phyloP scores from a whole-genome alignment of 2,113 vertebrate species.

The Vireo altiloquus region DNA sequence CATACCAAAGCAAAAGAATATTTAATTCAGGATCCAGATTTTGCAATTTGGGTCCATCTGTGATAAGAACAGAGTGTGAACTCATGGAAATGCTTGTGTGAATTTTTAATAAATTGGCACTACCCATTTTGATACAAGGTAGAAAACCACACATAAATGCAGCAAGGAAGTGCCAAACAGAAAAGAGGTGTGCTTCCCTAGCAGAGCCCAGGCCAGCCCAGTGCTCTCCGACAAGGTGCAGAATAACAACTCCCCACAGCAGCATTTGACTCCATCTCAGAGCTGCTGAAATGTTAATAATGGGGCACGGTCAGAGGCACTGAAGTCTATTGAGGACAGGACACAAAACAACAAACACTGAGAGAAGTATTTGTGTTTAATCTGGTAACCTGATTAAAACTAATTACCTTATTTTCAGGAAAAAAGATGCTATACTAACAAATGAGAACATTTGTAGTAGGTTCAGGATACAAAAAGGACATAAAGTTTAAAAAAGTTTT shows the following conservation, averaged over 20 bases:
- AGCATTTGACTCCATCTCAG: background rate
- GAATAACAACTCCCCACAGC: background rate
- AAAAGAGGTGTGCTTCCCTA: background rate
- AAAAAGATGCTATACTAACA: background rate
- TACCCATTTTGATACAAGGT: background rate
- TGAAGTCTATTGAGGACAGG: background rate
- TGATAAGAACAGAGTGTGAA: constrained; percentile 53
- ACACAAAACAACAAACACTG: background rate
- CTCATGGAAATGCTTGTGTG: constrained; percentile 11
- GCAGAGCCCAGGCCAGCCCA: background rate
- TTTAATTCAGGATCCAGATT: constrained; percentile 49
- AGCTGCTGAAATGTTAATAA: background rate
- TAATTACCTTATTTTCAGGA: background rate
- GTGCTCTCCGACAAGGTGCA: background rate
- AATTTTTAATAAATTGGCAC: constrained; percentile 50
- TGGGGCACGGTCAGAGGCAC: background rate
- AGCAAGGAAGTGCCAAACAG: background rate
- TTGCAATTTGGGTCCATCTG: constrained; percentile 40
- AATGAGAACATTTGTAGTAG: background rate
- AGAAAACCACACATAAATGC: background rate
- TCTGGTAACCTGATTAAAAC: background rate
- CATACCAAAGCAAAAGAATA: constrained; percentile 15
- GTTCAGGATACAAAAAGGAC: background rate
- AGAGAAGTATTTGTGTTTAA: background rate
- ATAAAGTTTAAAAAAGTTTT: background rate